A percentile compares a stretch with the other conserved stretches of the same genome.
Evolutionary conservation across 2,888 invertebrate species (phyloP).

Genomic region (Campoletis raptor): DNA sequence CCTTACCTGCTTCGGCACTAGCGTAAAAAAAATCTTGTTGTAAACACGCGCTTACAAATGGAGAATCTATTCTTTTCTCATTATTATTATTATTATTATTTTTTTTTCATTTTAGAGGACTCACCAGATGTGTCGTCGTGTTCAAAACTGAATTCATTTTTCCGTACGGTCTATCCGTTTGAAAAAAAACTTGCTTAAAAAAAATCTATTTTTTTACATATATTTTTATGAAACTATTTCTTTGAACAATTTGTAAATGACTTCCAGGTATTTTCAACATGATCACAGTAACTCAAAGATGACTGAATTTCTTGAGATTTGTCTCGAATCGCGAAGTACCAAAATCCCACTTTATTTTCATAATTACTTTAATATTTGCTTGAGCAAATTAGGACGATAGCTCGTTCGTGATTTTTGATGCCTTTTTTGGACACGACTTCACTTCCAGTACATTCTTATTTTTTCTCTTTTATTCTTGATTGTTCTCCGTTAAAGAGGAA

Average conservation of each 20-base stretch:
- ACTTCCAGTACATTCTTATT: background rate
- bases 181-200: background rate
- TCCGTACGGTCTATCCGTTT: background rate
- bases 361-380: background rate
- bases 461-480: background rate
- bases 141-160: background rate
- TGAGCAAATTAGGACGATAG: background rate
- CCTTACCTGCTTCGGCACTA: conserved; percentile 94
- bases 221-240: background rate
- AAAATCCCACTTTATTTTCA: background rate
- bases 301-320: background rate
- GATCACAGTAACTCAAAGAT: background rate
- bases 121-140: background rate
- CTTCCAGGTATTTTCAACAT: background rate
- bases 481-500: background rate
- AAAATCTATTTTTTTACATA: background rate
- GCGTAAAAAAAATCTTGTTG: conserved; percentile 84
- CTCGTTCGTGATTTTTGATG: background rate
- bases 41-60: background rate
- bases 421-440: background rate
- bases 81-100: no score
- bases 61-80: conserved; percentile 2
- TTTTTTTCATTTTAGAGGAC: conserved; percentile 6
- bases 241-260: background rate
- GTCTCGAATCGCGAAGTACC: background rate